phyloP scores from a whole-genome alignment of 2,888 invertebrate genomes.

The Nemurella pictetii region DNA sequence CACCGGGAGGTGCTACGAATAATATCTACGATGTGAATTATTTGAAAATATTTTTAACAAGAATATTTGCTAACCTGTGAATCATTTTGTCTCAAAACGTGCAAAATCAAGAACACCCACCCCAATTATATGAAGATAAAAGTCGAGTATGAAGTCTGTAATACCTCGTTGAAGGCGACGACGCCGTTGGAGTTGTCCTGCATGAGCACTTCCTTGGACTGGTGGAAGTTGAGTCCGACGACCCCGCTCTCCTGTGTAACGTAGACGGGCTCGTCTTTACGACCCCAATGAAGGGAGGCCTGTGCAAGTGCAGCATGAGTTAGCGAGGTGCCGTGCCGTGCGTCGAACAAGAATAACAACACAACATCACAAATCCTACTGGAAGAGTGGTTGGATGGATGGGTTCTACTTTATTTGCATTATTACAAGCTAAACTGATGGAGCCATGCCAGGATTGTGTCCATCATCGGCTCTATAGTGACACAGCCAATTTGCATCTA shows the following conservation, averaged over 20 bases:
- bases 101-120: background rate
- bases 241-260: slow-evolving; percentile 86
- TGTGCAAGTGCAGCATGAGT: slow-evolving; percentile 41
- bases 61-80: background rate
- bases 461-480: no score
- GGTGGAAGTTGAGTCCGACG: slow-evolving; percentile 85
- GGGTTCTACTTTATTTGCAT: no score
- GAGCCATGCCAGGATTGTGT: no score
- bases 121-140: slow-evolving; percentile 13
- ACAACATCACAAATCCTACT: no score
- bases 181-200: slow-evolving; percentile 70
- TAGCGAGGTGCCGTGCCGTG: background rate
- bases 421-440: no score
- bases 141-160: no score
- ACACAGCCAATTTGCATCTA: no score
- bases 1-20: no score
- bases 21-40: no score
- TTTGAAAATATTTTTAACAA: background rate
- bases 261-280: slow-evolving; percentile 79
- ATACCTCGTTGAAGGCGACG: slow-evolving; percentile 61
- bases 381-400: no score
- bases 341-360: background rate
- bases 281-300: slow-evolving; percentile 80
- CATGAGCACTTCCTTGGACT: slow-evolving; percentile 85
- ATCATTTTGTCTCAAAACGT: no score